Conservation (phyloP, 2,797 vertebrate species). For the Pangasius sanitwongsei region DNA sequence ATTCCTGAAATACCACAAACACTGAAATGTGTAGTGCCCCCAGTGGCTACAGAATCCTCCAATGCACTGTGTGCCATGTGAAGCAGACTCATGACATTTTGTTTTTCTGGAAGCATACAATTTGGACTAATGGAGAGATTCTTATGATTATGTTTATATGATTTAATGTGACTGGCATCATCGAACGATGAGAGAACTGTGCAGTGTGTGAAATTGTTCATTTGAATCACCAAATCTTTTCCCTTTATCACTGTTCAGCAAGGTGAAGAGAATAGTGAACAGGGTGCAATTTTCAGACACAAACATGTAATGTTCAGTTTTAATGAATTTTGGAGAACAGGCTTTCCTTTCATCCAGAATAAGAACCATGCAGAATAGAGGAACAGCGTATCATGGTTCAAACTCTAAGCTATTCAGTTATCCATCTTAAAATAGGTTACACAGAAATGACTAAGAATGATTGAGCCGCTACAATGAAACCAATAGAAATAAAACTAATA, state of each 20-base stretch:
- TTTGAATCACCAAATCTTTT: not conserved
- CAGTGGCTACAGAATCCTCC: not conserved
- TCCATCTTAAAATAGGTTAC: not conserved
- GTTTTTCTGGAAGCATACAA: not conserved
- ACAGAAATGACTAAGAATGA: not conserved
- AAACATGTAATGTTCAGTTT: not conserved
- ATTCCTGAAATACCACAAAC: not conserved
- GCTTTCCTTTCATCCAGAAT: not conserved
- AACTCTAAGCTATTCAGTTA: not conserved
- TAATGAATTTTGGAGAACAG: not conserved
- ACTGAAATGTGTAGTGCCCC: not conserved
- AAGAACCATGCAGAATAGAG: not conserved
- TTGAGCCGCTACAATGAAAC: not conserved
- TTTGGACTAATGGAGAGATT: not conserved
- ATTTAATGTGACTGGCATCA: not conserved
- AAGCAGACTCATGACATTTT: too few species aligned
- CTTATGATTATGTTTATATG: not conserved
- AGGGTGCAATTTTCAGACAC: not conserved
- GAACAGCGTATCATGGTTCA: not conserved
- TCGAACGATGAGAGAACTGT: not conserved
- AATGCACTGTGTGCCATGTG: not conserved
- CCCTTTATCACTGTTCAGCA: not conserved
- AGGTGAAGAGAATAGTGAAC: not conserved
- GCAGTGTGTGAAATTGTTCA: not conserved
- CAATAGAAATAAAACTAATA: not conserved